These are phyloP conservation scores for Pseudochirops cupreus DNA, from an alignment of 2,797 vertebrate species.

Conservation along the genomic window DNA sequence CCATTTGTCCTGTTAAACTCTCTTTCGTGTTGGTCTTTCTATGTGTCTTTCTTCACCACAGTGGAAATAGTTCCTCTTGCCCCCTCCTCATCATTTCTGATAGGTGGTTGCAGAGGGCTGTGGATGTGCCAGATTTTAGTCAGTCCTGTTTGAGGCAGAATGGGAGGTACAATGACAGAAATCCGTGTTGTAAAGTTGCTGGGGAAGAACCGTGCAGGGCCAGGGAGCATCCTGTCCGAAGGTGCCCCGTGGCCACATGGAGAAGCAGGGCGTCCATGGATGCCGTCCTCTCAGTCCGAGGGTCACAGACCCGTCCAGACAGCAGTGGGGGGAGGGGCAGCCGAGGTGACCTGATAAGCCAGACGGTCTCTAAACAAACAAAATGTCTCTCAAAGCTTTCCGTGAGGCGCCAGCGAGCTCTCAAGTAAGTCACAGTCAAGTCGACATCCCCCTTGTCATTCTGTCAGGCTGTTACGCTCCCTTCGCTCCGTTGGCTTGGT, in stretches of 20 bases:
- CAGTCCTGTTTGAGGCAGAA: constrained; percentile 48
- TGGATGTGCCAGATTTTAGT: constrained; percentile 27
- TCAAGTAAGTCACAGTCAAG: constrained; percentile 74
- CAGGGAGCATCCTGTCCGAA: constrained; percentile 58
- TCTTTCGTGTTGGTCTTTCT: not conserved
- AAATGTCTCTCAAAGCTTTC: constrained; percentile 83
- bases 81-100: constrained; percentile 30
- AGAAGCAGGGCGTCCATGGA: not conserved
- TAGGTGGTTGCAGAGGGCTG: constrained; percentile 40
- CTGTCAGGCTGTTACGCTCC: constrained; percentile 78
- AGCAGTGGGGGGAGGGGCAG: constrained; percentile 75
- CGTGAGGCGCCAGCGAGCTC: constrained; percentile 67
- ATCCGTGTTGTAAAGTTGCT: not conserved
- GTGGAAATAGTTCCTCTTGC: constrained; percentile 56
- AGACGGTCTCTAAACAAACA: constrained; percentile 81
- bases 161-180: constrained; percentile 40
- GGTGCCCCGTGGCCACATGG: constrained; percentile 12
- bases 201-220: not conserved
- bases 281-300: not conserved
- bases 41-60: not conserved
- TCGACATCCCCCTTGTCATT: constrained; percentile 74
- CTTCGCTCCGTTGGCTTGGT: constrained; percentile 75
- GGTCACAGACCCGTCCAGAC: constrained; percentile 62
- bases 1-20: constrained; percentile 16
- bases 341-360: constrained; percentile 77